phyloP scores from a whole-genome alignment of 2,113 vertebrate species.

The Ammodramus savannarum region DNA sequence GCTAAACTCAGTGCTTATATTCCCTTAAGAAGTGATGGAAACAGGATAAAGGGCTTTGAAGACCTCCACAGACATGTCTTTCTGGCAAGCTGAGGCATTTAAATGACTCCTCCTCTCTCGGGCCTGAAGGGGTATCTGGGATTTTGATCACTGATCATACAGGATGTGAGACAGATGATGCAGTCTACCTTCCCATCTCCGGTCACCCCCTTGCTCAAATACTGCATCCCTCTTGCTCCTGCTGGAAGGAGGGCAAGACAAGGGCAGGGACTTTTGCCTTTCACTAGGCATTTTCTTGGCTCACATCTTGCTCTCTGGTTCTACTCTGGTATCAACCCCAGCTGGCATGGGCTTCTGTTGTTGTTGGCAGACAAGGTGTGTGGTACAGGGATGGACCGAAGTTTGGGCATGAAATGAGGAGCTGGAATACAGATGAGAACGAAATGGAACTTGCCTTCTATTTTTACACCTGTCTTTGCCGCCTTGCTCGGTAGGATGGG shows the following conservation, averaged over 20 bases:
- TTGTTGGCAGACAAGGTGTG: no score
- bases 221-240: not conserved
- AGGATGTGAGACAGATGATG: not conserved
- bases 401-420: not conserved
- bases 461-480: not conserved
- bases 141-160: not conserved
- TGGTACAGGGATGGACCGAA: not conserved
- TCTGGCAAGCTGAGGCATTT: not conserved
- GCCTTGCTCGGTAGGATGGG: not conserved
- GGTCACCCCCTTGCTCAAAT: not conserved
- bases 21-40: not conserved
- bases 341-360: rapidly evolving
- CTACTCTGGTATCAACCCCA: not conserved
- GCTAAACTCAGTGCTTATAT: not conserved
- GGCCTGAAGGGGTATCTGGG: not conserved
- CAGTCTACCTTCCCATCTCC: not conserved
- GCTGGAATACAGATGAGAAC: not conserved
- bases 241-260: not conserved
- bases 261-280: not conserved
- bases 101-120: not conserved
- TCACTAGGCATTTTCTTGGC: not conserved
- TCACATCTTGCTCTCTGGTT: not conserved
- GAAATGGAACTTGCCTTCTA: not conserved
- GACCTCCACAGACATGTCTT: not conserved
- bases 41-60: not conserved